Evolutionary conservation across 35 echinoderm and acorn worm species (phyloP), one percentile per base, ranked within the genome.

Genomic region (Hemicentrotus pulcherrimus): DNA sequence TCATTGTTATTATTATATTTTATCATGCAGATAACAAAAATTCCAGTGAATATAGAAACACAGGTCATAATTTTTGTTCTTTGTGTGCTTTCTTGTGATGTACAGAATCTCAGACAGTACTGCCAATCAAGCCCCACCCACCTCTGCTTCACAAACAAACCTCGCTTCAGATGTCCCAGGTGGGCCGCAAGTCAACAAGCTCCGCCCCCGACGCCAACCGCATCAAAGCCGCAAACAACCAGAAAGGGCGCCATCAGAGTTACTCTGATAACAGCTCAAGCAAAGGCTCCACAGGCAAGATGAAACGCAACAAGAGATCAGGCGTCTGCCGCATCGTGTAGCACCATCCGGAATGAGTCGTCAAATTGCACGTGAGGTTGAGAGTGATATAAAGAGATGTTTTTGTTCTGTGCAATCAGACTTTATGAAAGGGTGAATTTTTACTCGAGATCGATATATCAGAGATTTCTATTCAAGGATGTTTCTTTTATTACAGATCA

Each of bases 101-200:
- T 48, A 85, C 86, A 94, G 94, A 91, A 31, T 95, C 91, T 61
- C 86, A 95, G 91, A 94, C 94, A 61, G 60, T 98, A 90, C 46
- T 96, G 86, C 88, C 96, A 31, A 91, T 98, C 96, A 95, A 95
- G 91, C 91, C 95, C 61, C 92, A 96, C 48, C 97, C 97, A 28
- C 97, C 97, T 31, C 90, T 96, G 18, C 96, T 98, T 22, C 97
- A 97, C 85, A 98, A 98, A 70, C 97, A 98, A 90, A 98, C 97
- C 18, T 98, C 97, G 9, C 61, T 98, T 5, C 96, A 98, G n/a
- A 70, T 98, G 92, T 94, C 96, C n/a, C 86, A 88, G 30, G 90
- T 94, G 32, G 94, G 94, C 47, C 96, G 97, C 94, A 98, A 98
- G 92, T 98, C 97, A 9, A 98, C 97, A 31, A 94, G 71, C 28